Conservation (phyloP, 2,113 vertebrate species). For the Cynocephalus volans region DNA sequence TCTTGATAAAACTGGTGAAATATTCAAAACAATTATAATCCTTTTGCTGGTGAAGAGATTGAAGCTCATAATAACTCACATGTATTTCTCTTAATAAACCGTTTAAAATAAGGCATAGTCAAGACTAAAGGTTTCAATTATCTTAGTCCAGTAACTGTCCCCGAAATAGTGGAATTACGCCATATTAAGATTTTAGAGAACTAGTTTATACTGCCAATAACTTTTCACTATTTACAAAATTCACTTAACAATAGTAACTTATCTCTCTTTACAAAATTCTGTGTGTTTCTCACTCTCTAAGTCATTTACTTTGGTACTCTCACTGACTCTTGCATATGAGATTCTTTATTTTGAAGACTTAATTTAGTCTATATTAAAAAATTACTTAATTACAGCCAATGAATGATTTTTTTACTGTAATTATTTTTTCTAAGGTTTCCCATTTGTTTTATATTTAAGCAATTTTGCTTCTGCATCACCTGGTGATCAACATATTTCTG, state of each 20-base stretch:
- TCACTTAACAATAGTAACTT: neutral
- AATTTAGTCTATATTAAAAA: neutral
- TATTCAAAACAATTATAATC: neutral
- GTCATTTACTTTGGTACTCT: neutral
- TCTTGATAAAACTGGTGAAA: neutral
- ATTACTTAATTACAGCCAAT: neutral
- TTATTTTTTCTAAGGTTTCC: neutral
- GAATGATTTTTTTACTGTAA: neutral
- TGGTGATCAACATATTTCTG: neutral
- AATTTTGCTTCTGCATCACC: neutral
- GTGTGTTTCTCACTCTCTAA: neutral
- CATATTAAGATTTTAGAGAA: neutral
- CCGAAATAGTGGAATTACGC: neutral
- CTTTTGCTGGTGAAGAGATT: neutral
- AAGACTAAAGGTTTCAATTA: neutral
- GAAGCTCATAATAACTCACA: neutral
- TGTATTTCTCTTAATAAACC: neutral
- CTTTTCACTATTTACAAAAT: neutral
- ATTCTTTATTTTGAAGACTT: constrained; percentile 15
- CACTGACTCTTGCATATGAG: neutral
- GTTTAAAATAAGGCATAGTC: neutral
- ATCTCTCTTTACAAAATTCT: neutral
- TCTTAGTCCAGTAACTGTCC: neutral
- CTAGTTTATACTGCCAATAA: neutral
- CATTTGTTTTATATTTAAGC: constrained; percentile 28